Evolutionary conservation across 2,797 vertebrate species (phyloP).

Genomic region (Pseudochirops corinnae): DNA sequence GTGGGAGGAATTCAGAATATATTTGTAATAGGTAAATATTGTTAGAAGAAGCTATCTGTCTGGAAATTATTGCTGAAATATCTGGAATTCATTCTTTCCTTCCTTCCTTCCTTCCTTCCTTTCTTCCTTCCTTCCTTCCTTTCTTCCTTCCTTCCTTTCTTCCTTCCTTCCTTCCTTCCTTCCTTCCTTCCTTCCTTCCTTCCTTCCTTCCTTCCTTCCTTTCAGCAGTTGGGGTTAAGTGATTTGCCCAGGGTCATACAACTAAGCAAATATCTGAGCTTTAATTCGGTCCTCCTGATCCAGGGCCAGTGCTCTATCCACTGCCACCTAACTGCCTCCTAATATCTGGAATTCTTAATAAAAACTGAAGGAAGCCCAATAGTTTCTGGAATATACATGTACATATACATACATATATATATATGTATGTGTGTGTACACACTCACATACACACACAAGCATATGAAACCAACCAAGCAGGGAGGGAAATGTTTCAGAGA

Average conservation of each 20-base stretch:
- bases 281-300: not conserved
- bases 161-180: too few species aligned
- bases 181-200: not conserved
- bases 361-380: conserved; percentile 38
- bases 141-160: not conserved
- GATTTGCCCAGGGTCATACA: not conserved
- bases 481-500: not conserved
- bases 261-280: not conserved
- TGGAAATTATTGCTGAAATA: conserved; percentile 32
- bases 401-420: too few species aligned
- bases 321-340: not conserved
- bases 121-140: too few species aligned
- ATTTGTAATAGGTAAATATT: conserved; percentile 45
- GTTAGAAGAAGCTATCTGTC: not conserved
- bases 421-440: too few species aligned
- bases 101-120: too few species aligned
- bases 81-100: conserved; percentile 9
- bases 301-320: not conserved
- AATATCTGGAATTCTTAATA: conserved; percentile 32
- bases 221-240: not conserved
- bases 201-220: not conserved
- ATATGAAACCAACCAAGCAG: conserved; percentile 37
- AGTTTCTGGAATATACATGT: not conserved
- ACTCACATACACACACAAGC: too few species aligned
- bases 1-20: not conserved